These are phyloP conservation scores for Mus musculus DNA, from an alignment of 2,113 vertebrate species.

Conservation along the genomic window GRCm39 chr6:84014001-84014500, in stretches of 20 bases:
- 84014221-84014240: slow-evolving; percentile 98
- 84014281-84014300: no score
- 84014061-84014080: not conserved
- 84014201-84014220: slow-evolving; percentile 87
- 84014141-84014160: not conserved
- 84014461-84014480: not conserved
- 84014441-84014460: not conserved
- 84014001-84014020: not conserved
- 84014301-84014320: not conserved
- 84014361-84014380: not conserved
- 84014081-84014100: not conserved
- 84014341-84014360: not conserved
- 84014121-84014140: fast-evolving
- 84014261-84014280: slow-evolving; percentile 96
- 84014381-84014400: not conserved
- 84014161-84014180: not conserved
- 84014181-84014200: not conserved
- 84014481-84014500: not conserved
- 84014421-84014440: not conserved
- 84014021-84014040: not conserved
- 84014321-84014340: not conserved
- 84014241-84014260: slow-evolving; percentile 96
- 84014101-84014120: not conserved
- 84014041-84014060: not conserved
- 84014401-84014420: not conserved